Percentiles rank a stretch among this genome's conserved stretches.
Conservation (phyloP, 2,113 vertebrate genomes). For the Hystrix cristata region DNA sequence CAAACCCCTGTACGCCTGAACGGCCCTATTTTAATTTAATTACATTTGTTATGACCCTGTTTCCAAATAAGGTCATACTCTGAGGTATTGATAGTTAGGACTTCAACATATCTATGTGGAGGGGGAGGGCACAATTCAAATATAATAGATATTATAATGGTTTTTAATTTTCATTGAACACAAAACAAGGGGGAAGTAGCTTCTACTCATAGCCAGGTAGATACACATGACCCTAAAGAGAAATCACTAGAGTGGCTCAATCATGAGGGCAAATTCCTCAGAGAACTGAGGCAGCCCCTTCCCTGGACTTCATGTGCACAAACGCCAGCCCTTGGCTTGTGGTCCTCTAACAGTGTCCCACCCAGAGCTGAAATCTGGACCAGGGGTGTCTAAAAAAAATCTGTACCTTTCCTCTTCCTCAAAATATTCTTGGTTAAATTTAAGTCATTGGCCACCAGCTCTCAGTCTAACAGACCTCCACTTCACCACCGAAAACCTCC, state of each 20-base stretch:
- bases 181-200: not conserved
- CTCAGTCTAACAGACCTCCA: not conserved
- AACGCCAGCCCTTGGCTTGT: not conserved
- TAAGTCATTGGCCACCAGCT: not conserved
- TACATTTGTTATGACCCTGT: not conserved
- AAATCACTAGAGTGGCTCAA: rapidly evolving
- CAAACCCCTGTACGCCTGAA: not conserved
- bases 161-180: not conserved
- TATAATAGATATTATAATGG: not conserved
- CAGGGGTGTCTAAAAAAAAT: not conserved
- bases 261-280: not conserved
- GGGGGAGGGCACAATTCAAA: not conserved
- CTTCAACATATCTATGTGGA: not conserved
- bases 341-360: not conserved
- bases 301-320: not conserved
- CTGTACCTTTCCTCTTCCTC: not conserved
- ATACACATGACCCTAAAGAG: not conserved
- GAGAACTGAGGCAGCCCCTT: not conserved
- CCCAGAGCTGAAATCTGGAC: not conserved
- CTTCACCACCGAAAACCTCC: not conserved
- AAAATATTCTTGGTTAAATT: not conserved
- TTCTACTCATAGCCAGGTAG: not conserved
- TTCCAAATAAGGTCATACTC: constrained; percentile 8
- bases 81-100: not conserved
- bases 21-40: not conserved